These are phyloP conservation scores for Ovis canadensis DNA, from an alignment of 2,113 vertebrate genomes.

Conservation along the genomic window DNA sequence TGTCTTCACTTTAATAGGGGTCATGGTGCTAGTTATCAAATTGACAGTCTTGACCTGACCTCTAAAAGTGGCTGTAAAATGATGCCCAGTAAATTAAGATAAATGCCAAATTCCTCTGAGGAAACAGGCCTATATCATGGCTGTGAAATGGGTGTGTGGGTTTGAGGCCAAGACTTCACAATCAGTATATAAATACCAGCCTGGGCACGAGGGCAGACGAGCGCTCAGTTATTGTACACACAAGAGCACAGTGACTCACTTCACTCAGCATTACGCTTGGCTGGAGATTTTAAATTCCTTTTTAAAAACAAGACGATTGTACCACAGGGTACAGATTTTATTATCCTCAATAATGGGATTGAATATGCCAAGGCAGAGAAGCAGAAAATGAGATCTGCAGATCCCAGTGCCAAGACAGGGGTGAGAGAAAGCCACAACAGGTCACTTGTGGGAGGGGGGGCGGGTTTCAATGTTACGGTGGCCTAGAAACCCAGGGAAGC, in stretches of 20 bases:
- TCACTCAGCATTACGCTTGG: constrained; percentile 50
- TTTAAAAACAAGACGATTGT: constrained; percentile 61
- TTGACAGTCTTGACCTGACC: constrained; percentile 73
- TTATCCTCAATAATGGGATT: constrained; percentile 57
- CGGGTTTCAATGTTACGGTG: neutral
- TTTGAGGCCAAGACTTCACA: constrained; percentile 38
- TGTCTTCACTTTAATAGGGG: constrained; percentile 74
- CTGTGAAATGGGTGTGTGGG: constrained; percentile 24
- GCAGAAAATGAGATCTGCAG: constrained; percentile 52
- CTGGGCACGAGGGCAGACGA: neutral
- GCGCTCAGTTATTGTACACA: constrained; percentile 37
- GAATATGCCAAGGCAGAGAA: constrained; percentile 37
- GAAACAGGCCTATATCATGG: constrained; percentile 36
- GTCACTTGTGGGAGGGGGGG: neutral
- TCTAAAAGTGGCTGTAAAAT: constrained; percentile 75
- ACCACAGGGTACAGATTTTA: constrained; percentile 54
- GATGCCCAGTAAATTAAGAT: constrained; percentile 73
- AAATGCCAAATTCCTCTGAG: constrained; percentile 62
- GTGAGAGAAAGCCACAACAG: neutral
- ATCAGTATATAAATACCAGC: constrained; percentile 43
- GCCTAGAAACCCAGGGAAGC: neutral
- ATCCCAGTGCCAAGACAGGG: constrained; percentile 29
- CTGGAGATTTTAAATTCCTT: constrained; percentile 60
- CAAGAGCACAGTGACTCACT: constrained; percentile 56
- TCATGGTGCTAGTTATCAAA: constrained; percentile 75